A percentile compares a stretch with the other conserved stretches of the same genome.
phyloP scores from a whole-genome alignment of 92 coral and sea anemone genomes.

The Porites rus region DNA sequence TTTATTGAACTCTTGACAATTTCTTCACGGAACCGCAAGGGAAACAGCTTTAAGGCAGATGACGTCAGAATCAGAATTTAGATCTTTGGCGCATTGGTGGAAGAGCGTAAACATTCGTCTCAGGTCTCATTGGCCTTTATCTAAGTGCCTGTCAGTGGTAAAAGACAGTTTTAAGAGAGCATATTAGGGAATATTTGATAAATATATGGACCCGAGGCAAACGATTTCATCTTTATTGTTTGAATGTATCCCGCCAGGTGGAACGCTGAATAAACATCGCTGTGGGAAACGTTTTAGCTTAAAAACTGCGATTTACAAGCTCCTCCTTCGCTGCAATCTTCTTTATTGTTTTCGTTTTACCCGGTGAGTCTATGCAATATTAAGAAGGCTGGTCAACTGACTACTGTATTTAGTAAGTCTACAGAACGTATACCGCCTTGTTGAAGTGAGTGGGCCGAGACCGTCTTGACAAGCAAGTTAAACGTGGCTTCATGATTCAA shows the following conservation, averaged over 20 bases:
- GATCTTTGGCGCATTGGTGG: slow-evolving; percentile 30
- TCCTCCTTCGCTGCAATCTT: slow-evolving; percentile 1
- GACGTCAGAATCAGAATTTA: slow-evolving; percentile 14
- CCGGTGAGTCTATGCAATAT: neutral
- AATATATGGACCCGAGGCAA: slow-evolving; percentile 25
- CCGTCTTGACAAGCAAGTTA: neutral
- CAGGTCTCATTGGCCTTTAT: slow-evolving; percentile 35
- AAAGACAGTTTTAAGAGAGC: neutral
- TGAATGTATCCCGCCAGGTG: slow-evolving; percentile 33
- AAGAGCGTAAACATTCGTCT: slow-evolving; percentile 6
- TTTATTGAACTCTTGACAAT: slow-evolving; percentile 29
- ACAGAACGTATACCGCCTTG: neutral
- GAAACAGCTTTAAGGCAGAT: slow-evolving; percentile 26
- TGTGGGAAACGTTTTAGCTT: slow-evolving; percentile 4
- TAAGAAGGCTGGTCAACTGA: neutral
- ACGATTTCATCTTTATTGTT: slow-evolving; percentile 32
- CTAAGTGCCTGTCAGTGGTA: slow-evolving; percentile 35
- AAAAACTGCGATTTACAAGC: slow-evolving; percentile 27
- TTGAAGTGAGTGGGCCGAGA: neutral
- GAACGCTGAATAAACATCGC: slow-evolving; percentile 37
- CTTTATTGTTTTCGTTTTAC: slow-evolving; percentile 3
- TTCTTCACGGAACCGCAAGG: slow-evolving; percentile 39
- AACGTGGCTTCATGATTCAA: slow-evolving; percentile 17
- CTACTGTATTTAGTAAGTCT: neutral
- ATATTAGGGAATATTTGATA: slow-evolving; percentile 7